Percentiles rank a stretch among this genome's conserved stretches.
These are phyloP conservation scores for Hypotaenidia okinawae DNA, from an alignment of 2,797 vertebrate species.

Conservation along the genomic window DNA sequence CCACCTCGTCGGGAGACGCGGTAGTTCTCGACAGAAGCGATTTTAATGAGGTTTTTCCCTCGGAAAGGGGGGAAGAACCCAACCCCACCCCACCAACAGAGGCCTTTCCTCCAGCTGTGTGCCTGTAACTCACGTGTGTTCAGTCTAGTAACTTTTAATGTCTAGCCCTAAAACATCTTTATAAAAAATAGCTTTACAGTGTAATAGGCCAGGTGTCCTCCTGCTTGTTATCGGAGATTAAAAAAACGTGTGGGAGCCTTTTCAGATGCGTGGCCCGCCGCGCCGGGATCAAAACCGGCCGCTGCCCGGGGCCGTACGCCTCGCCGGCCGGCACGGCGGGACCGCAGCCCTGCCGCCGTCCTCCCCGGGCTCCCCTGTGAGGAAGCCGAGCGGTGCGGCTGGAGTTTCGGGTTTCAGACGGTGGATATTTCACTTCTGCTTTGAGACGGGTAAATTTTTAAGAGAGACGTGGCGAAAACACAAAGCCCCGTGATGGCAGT, in stretches of 20 bases:
- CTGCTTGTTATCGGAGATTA: constrained; percentile 75
- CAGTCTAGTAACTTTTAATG: constrained; percentile 83
- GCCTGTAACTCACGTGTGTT: constrained; percentile 76
- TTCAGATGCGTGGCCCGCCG: constrained; percentile 49
- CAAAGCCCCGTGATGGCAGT: constrained; percentile 58
- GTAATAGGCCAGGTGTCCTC: constrained; percentile 80
- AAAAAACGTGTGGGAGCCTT: constrained; percentile 71
- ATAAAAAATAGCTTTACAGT: constrained; percentile 81
- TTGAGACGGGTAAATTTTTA: constrained; percentile 65
- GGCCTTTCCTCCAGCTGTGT: constrained; percentile 75
- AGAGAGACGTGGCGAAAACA: constrained; percentile 55
- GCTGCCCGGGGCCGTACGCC: neutral
- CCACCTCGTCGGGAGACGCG: neutral
- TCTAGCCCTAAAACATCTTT: constrained; percentile 81
- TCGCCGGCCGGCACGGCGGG: neutral
- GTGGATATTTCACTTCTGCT: constrained; percentile 81
- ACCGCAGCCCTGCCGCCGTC: neutral
- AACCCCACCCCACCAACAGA: neutral
- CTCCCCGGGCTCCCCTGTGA: constrained; percentile 17
- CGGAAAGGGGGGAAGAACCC: constrained; percentile 25
- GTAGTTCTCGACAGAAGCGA: constrained; percentile 43
- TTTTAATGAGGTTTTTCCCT: constrained; percentile 44
- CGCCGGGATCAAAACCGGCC: neutral
- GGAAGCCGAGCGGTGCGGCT: constrained; percentile 64
- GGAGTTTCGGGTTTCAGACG: constrained; percentile 76